phyloP scores from a whole-genome alignment of 2,888 invertebrate genomes.

The Julus scanicus region DNA sequence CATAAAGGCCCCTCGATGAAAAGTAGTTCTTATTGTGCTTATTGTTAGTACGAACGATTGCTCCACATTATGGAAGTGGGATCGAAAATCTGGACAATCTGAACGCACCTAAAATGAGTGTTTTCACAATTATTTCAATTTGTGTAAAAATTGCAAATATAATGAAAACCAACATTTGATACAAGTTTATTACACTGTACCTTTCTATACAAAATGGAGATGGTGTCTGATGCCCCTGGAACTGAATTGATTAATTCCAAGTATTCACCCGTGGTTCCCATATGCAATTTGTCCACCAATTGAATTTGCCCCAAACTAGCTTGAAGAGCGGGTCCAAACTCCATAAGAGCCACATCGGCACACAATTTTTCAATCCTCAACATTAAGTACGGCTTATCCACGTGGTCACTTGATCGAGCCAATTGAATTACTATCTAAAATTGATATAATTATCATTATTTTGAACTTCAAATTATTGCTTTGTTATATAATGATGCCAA shows the following conservation, averaged over 20 bases:
- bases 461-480: too few species aligned
- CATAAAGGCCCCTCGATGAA: conserved; percentile 79
- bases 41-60: conserved; percentile 80
- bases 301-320: conserved; percentile 74
- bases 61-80: conserved; percentile 83
- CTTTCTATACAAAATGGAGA: conserved; percentile 81
- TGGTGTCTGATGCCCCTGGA: conserved; percentile 70
- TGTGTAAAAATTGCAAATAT: not conserved
- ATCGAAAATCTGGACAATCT: conserved; percentile 83
- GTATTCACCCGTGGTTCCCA: conserved; percentile 79
- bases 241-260: conserved; percentile 77
- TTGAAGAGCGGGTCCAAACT: conserved; percentile 82
- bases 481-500: too few species aligned
- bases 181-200: conserved; percentile 66
- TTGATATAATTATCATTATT: not conserved
- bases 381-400: conserved; percentile 80
- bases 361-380: conserved; percentile 75
- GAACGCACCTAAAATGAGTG: conserved; percentile 76
- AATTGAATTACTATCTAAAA: conserved; percentile 75
- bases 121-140: not conserved
- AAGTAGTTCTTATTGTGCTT: conserved; percentile 73
- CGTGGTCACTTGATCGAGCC: conserved; percentile 74
- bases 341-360: conserved; percentile 80
- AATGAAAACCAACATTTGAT: not conserved
- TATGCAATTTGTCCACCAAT: conserved; percentile 81